phyloP scores from a whole-genome alignment of 2,888 invertebrate genomes.

The Plebejus anna region DNA sequence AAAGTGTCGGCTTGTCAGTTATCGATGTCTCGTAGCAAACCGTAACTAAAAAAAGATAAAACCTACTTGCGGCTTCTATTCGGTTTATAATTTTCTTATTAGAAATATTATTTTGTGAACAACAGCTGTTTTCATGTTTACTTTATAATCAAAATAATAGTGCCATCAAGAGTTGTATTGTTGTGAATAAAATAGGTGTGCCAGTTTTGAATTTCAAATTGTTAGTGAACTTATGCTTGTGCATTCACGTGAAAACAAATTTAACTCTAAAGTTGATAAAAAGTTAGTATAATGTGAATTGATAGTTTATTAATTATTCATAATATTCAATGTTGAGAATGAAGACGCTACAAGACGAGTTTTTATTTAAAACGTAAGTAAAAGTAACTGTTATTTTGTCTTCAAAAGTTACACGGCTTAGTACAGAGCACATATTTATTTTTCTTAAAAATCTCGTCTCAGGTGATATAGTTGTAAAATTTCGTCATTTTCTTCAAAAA shows the following conservation, averaged over 20 bases:
- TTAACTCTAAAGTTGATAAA: slow-evolving; percentile 49
- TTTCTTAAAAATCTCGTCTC: background rate
- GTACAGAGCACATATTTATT: too few species aligned
- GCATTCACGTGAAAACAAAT: slow-evolving; percentile 61
- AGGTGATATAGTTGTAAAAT: too few species aligned
- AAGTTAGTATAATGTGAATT: slow-evolving; percentile 42
- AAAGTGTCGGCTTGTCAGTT: slow-evolving; percentile 38
- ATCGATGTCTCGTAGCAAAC: slow-evolving; percentile 32
- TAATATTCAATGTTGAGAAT: slow-evolving; percentile 52
- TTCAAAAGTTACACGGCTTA: background rate
- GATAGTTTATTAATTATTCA: slow-evolving; percentile 41
- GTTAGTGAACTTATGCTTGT: slow-evolving; percentile 55
- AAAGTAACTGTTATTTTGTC: slow-evolving; percentile 47
- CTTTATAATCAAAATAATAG: background rate
- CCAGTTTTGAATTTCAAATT: slow-evolving; percentile 63
- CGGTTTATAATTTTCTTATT: slow-evolving; percentile 25
- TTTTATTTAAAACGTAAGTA: slow-evolving; percentile 64
- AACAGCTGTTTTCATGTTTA: background rate
- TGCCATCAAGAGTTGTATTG: slow-evolving; percentile 11
- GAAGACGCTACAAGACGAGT: slow-evolving; percentile 49
- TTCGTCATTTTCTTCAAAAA: background rate
- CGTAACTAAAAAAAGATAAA: slow-evolving; percentile 26
- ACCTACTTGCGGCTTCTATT: slow-evolving; percentile 17
- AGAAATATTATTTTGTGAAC: background rate
- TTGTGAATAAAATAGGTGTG: slow-evolving; percentile 50